Base-by-base conservation (phyloP, 1,140 invertebrate genomes). In the Plutomurus gul region DNA sequence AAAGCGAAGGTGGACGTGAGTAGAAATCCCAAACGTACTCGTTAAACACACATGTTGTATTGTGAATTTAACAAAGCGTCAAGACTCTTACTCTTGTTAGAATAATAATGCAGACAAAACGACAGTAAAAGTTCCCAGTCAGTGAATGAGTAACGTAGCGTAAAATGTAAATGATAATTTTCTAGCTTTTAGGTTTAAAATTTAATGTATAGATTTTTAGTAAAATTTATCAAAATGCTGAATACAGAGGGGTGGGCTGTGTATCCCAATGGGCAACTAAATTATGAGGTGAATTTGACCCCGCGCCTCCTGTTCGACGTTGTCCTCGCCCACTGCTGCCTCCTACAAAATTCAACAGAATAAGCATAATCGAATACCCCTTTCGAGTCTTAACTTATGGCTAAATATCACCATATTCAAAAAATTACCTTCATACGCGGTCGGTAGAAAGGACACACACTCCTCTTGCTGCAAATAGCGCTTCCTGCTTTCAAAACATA, bases 211-310 rank as follows among this genome's bases (percentile, higher is more conserved):
- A 20, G 30, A 36, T 20, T 22, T 37, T 25, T 8, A 22, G 20
- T 27, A 49, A 79, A 75, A 71, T 60, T 40, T 20, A 60, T 56
- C 56, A 65, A 65, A 65, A 65, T 33, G 25, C 56, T 56, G 56
- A 82, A 76, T 82, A 82, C 78, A 80, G 78, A 82, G 81, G 78
- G 81, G 81, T 80, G 75, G 81, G 81, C 78, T 65, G 77, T 56
- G 75, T 73, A 70, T 82, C 77, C 77, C 60, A 77, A 49, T 79
- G 77, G 33, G 81, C 72, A 82, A 80, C 77, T 79, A 79, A 79
- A 80, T 78, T 72, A 80, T 76, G 74, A 80, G 74, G 79, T 73
- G 77, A 76, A 80, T 78, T 77, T 79, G 76, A 82, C 81, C 81
- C 81, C 81, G 77, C 81, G 81, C 81, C 81, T 82, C 78, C 78